Percentiles rank a stretch among this genome's conserved stretches.
Evolutionary conservation across 2,113 vertebrate genomes (phyloP).

Genomic region (Azemiops feae): DNA sequence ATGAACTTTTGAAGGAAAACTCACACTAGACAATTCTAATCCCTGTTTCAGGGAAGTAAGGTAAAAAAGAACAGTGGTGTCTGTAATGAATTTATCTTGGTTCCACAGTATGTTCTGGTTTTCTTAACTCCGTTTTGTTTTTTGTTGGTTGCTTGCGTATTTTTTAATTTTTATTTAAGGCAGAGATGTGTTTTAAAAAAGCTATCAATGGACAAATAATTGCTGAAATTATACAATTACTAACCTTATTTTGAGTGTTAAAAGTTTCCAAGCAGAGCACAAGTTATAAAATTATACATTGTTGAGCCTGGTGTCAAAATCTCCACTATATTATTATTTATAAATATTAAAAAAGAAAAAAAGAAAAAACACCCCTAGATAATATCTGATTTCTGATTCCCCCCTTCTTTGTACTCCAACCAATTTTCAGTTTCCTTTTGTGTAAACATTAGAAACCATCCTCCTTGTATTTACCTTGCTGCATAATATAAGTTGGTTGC

Average conservation of each 20-base stretch:
- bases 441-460: neutral
- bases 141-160: neutral
- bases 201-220: neutral
- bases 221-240: neutral
- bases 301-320: neutral
- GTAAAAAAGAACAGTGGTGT: neutral
- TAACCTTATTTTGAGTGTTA: neutral
- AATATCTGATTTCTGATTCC: neutral
- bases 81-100: neutral
- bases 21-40: neutral
- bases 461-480: neutral
- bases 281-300: neutral
- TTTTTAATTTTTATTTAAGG: neutral
- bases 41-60: neutral
- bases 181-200: neutral
- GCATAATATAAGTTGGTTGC: neutral
- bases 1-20: neutral
- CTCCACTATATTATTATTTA: neutral
- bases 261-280: neutral
- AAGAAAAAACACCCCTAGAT: neutral
- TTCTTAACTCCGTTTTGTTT: neutral
- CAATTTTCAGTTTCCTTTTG: neutral
- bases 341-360: neutral
- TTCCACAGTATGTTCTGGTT: neutral
- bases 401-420: neutral